Base-by-base conservation (phyloP, 2,797 vertebrate species). In the Oophaga sylvatica region DNA sequence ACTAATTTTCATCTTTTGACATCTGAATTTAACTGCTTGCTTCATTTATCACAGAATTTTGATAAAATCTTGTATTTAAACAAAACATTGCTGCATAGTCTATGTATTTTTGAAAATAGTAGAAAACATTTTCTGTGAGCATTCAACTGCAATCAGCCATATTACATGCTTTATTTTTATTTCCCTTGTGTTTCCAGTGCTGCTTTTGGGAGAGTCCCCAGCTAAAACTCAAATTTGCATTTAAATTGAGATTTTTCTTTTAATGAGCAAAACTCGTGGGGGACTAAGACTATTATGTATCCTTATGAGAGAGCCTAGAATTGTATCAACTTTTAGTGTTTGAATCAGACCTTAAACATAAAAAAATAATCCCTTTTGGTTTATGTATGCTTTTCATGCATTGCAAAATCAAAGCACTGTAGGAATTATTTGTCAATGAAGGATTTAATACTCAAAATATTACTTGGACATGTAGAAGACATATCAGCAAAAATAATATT, bases 401-500 rank as follows among this genome's bases (percentile, higher is more conserved):
- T 77, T 70, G 63, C 53, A 87, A n/a, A 82, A 78, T 71, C 73
- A 70, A 70, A 56, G 63, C 65, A 71, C 59, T 12, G 53, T 19
- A 71, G 63, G 59, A 68, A n/a, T 11, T 56, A 59, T 35, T 53
- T 71, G 59, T 83, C 22, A 80, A 59, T 29, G 68, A 71, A 78
- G 48, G 78, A 31, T 91, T 91, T 91, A 91, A 91, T 90, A 89
- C 94, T 93, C 90, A 93, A 94, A 95, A 93, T 95, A 96, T 95
- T 96, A 94, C 93, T 95, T 96, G 95, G 95, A 94, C 95, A 94
- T 93, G 95, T 95, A 90, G 91, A 86, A 91, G 90, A 90, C 90
- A 93, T 94, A 93, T 93, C 92, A 95, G 94, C 93, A 90, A 92
- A 93, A 93, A 94, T 96, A 96, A 96, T 96, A 95, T 96, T 91